phyloP scores from a whole-genome alignment of 2,888 invertebrate genomes.

The Hydroisotoma schaefferi region DNA sequence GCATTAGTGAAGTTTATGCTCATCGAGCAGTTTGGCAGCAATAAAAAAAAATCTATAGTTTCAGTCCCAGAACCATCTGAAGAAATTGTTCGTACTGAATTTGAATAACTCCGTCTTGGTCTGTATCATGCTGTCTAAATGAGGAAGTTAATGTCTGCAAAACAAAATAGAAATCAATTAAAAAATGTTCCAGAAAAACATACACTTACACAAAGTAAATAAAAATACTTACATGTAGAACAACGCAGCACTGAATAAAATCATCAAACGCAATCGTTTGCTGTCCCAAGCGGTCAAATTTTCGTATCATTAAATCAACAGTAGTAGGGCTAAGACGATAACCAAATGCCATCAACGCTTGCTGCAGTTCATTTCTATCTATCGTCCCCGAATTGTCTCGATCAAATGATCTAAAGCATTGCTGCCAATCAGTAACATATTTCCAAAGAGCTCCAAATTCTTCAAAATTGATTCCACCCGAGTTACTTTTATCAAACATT shows the following conservation, averaged over 20 bases:
- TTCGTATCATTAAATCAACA: slow-evolving; percentile 74
- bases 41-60: slow-evolving; percentile 37
- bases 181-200: slow-evolving; percentile 11
- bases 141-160: slow-evolving; percentile 81
- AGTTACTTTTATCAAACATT: slow-evolving; percentile 87
- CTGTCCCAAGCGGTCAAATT: slow-evolving; percentile 89
- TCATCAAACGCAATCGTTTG: slow-evolving; percentile 93
- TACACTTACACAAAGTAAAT: background rate
- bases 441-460: slow-evolving; percentile 97
- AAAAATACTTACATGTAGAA: slow-evolving; percentile 73
- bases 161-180: slow-evolving; percentile 20
- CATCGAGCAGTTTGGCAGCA: too few relatives aligned
- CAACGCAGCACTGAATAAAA: slow-evolving; percentile 94
- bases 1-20: too few relatives aligned
- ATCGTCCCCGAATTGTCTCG: slow-evolving; percentile 82
- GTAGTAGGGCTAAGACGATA: slow-evolving; percentile 74
- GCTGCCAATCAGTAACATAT: slow-evolving; percentile 71
- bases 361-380: slow-evolving; percentile 82
- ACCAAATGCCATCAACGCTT: slow-evolving; percentile 85
- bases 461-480: slow-evolving; percentile 86
- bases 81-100: slow-evolving; percentile 95
- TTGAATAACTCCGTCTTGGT: slow-evolving; percentile 90
- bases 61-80: slow-evolving; percentile 69
- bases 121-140: slow-evolving; percentile 83
- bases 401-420: slow-evolving; percentile 71